phyloP scores from a whole-genome alignment of 2,113 vertebrate genomes.

The Caloenas nicobarica region DNA sequence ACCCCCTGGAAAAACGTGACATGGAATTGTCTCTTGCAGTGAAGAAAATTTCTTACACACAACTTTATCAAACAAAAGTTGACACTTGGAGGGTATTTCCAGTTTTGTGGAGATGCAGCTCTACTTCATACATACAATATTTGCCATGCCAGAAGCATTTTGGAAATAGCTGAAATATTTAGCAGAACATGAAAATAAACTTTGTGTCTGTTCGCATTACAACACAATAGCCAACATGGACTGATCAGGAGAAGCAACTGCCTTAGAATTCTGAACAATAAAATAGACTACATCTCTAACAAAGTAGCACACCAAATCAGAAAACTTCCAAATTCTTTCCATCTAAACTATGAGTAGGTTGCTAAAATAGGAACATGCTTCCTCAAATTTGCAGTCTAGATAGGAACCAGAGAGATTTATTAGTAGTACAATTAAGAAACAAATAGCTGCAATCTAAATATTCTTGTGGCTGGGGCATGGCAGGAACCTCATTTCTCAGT shows the following conservation, averaged over 20 bases:
- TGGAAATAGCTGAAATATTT: not conserved
- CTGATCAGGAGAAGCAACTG: not conserved
- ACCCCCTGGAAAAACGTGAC: accelerated
- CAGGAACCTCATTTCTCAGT: not conserved
- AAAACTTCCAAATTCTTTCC: not conserved
- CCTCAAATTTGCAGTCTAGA: not conserved
- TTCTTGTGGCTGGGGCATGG: not conserved
- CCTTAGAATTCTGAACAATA: not conserved
- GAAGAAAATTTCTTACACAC: not conserved
- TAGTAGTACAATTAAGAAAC: not conserved
- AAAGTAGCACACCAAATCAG: not conserved
- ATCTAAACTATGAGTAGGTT: not conserved
- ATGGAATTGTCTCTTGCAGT: not conserved
- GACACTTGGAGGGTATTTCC: not conserved
- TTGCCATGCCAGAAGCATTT: not conserved
- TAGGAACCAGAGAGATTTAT: not conserved
- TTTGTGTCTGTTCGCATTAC: not conserved
- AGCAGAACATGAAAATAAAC: not conserved
- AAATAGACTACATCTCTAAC: not conserved
- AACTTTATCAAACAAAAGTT: not conserved
- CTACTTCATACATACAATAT: not conserved
- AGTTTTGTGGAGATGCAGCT: not conserved
- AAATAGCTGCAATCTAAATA: not conserved
- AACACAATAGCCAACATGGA: not conserved
- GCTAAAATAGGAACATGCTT: not conserved